These are phyloP conservation scores for Tetrax tetrax DNA, from an alignment of 2,113 vertebrate species.

Conservation along the genomic window DNA sequence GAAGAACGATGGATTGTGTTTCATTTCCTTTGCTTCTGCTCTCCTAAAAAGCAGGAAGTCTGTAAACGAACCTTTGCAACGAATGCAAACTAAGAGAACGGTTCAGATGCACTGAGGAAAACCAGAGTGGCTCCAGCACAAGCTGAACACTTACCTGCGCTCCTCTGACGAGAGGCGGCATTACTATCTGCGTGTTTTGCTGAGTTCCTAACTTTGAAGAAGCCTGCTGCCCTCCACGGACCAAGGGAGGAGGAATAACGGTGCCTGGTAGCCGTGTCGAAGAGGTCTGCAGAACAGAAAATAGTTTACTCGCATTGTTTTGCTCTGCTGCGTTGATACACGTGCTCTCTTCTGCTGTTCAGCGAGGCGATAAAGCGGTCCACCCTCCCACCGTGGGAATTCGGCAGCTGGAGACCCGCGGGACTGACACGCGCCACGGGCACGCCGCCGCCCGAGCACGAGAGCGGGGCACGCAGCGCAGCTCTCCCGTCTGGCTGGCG, in stretches of 20 bases:
- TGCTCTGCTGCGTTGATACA: fast-evolving
- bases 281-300: slow-evolving; percentile 64
- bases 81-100: not conserved
- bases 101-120: not conserved
- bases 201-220: slow-evolving; percentile 85
- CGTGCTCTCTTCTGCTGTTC: not conserved
- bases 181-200: slow-evolving; percentile 88
- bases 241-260: slow-evolving; percentile 93
- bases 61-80: not conserved
- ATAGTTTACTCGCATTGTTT: not conserved
- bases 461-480: not conserved
- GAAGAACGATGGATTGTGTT: not conserved
- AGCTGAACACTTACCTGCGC: slow-evolving; percentile 83
- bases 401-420: not conserved
- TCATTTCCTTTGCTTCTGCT: not conserved
- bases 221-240: slow-evolving; percentile 90
- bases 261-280: slow-evolving; percentile 85
- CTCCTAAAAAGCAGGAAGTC: not conserved
- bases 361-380: not conserved
- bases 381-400: not conserved
- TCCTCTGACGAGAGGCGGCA: slow-evolving; percentile 94
- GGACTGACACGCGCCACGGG: not conserved
- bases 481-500: not conserved
- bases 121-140: fast-evolving
- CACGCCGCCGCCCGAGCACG: fast-evolving